These are phyloP conservation scores for Cotesia congregata DNA, from an alignment of 2,888 invertebrate species.

Conservation along the genomic window DNA sequence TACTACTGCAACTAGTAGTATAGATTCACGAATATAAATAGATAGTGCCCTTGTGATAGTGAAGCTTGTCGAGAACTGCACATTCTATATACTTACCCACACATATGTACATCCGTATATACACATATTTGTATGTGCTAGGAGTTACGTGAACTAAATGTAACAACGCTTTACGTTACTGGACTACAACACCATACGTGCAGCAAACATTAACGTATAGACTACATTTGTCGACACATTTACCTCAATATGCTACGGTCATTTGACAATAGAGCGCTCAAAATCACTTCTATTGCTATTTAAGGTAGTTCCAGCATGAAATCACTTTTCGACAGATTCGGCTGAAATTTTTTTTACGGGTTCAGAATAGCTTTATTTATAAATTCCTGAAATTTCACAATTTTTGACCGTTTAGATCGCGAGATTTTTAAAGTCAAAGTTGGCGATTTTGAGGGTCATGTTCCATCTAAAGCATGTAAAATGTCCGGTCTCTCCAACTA, in stretches of 20 bases:
- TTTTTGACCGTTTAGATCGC: too few relatives aligned
- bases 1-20: background rate
- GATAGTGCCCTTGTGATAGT: background rate
- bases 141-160: constrained; percentile 17
- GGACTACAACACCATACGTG: constrained; percentile 22
- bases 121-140: constrained; percentile 14
- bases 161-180: constrained; percentile 3
- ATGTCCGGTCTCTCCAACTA: too few relatives aligned
- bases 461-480: too few relatives aligned
- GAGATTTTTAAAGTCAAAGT: too few relatives aligned
- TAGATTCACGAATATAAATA: background rate
- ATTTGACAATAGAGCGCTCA: constrained; percentile 14
- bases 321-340: too few relatives aligned
- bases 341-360: too few relatives aligned
- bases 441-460: too few relatives aligned
- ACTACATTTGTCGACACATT: constrained; percentile 15
- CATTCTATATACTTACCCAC: background rate
- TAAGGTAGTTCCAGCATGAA: too few relatives aligned
- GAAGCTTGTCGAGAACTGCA: background rate
- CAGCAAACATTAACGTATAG: constrained; percentile 24
- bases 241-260: constrained; percentile 5
- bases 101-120: background rate
- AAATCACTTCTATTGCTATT: constrained; percentile 6
- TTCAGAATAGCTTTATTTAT: too few relatives aligned
- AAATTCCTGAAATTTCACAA: too few relatives aligned